phyloP scores from a whole-genome alignment of 2,888 invertebrate species.

The Oligia latruncula region DNA sequence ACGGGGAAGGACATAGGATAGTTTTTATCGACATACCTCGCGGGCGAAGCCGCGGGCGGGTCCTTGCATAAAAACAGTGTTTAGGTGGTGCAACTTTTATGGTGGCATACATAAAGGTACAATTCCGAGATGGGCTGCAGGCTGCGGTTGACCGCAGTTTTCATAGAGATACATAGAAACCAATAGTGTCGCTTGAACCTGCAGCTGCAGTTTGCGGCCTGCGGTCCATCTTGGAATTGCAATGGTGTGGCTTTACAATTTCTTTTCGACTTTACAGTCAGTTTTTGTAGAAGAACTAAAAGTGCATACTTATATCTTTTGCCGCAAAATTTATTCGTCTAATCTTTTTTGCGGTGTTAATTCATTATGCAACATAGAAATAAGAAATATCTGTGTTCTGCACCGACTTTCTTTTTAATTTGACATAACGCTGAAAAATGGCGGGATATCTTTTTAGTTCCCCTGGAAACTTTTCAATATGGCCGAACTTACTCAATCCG shows the following conservation, averaged over 20 bases:
- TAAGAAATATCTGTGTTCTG: neutral
- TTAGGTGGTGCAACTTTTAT: too few species aligned
- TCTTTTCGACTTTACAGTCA: neutral
- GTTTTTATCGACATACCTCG: too few species aligned
- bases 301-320: too few species aligned
- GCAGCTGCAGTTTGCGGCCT: too few species aligned
- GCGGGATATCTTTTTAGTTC: neutral
- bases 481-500: neutral
- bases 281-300: neutral
- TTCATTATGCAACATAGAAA: neutral
- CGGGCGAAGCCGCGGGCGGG: too few species aligned
- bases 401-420: slow-evolving; percentile 7
- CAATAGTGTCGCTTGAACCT: too few species aligned
- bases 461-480: neutral
- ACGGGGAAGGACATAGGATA: too few species aligned
- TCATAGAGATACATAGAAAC: too few species aligned
- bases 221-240: too few species aligned
- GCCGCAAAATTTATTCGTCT: neutral
- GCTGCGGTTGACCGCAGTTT: too few species aligned
- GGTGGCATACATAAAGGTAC: neutral
- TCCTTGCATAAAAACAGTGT: too few species aligned
- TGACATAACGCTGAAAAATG: neutral
- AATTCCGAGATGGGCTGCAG: too few species aligned
- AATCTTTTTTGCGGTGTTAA: slow-evolving; percentile 16
- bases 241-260: neutral